These are phyloP conservation scores for Grapholita molesta DNA, from an alignment of 1,140 invertebrate species.

Conservation along the genomic window DNA sequence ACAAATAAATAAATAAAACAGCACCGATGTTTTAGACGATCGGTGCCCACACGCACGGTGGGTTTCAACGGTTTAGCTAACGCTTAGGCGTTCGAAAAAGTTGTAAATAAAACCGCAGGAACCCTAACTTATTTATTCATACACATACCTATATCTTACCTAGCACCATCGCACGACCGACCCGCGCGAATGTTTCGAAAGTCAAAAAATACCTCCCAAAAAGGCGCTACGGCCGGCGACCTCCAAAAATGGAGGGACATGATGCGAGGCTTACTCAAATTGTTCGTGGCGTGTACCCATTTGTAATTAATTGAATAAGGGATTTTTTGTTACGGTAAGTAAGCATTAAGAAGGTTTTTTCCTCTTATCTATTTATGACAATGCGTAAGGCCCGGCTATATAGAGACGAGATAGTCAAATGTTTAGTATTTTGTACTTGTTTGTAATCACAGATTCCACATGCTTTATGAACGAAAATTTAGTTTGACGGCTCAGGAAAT, in stretches of 20 bases:
- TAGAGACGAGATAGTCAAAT: too few relatives aligned
- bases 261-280: slow-evolving; percentile 54
- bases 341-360: too few relatives aligned
- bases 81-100: background rate
- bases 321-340: too few relatives aligned
- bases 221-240: slow-evolving; percentile 47
- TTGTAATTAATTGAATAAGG: slow-evolving; percentile 36
- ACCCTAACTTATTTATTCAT: background rate
- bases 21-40: too few relatives aligned
- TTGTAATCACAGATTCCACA: too few relatives aligned
- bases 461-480: background rate
- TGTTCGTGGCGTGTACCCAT: slow-evolving; percentile 30
- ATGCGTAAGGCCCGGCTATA: too few relatives aligned
- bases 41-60: too few relatives aligned
- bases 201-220: slow-evolving; percentile 52
- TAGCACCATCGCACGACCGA: slow-evolving; percentile 7
- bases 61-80: too few relatives aligned
- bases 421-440: too few relatives aligned
- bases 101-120: background rate
- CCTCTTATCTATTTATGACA: too few relatives aligned
- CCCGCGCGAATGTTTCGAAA: slow-evolving; percentile 56
- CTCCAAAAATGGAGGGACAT: slow-evolving; percentile 46
- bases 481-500: background rate
- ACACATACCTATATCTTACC: background rate
- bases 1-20: too few relatives aligned